These are phyloP conservation scores for Notocelia uddmanniana DNA, from an alignment of 2,888 invertebrate genomes.

Conservation along the genomic window DNA sequence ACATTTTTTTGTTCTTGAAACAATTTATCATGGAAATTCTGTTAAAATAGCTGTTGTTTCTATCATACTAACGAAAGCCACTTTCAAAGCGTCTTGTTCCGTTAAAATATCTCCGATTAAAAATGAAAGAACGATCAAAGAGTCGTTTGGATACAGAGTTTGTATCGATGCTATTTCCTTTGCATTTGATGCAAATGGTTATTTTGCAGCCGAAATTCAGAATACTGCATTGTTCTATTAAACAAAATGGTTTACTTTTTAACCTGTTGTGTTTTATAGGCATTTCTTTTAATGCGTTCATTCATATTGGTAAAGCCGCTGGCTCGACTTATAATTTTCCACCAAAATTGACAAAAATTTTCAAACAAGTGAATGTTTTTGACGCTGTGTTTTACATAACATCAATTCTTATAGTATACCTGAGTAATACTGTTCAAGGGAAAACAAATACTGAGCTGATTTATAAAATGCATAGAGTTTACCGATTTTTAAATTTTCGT, in stretches of 20 bases:
- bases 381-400: neutral
- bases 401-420: neutral
- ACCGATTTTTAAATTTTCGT: neutral
- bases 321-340: neutral
- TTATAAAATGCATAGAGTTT: constrained; percentile 6
- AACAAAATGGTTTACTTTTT: neutral
- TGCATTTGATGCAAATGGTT: constrained; percentile 13
- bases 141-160: neutral
- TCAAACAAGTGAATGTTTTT: neutral
- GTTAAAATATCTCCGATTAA: too few species aligned
- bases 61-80: too few species aligned
- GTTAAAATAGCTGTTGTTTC: too few species aligned
- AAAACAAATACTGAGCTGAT: neutral
- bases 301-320: neutral
- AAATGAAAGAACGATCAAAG: too few species aligned
- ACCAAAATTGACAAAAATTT: neutral
- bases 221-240: neutral
- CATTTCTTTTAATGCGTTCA: neutral
- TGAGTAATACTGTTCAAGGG: neutral
- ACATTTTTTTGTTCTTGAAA: too few species aligned
- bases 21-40: too few species aligned
- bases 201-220: constrained; percentile 10
- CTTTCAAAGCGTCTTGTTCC: too few species aligned
- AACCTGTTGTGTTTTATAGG: neutral
- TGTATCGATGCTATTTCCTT: constrained; percentile 9